Conservation (phyloP, 2,113 vertebrate genomes). For the Gymnarchus niloticus region DNA sequence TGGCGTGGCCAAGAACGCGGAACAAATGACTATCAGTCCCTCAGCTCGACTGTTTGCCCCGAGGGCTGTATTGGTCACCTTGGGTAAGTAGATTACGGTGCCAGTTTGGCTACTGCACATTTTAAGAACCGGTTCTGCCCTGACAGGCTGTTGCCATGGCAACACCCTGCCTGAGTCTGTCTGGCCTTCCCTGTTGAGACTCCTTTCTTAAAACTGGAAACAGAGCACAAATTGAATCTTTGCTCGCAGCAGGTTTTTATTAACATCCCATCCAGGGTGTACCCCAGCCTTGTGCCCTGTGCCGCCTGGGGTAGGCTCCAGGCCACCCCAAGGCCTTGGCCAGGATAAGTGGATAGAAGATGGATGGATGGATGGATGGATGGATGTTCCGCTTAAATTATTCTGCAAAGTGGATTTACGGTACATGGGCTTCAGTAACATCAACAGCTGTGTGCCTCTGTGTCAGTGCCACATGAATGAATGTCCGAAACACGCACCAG, state of each 20-base stretch:
- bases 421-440: background rate
- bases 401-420: background rate
- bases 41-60: constrained; percentile 24
- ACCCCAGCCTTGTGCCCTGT: background rate
- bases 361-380: background rate
- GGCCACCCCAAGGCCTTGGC: background rate
- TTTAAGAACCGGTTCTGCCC: constrained; percentile 49
- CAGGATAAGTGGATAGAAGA: background rate
- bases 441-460: background rate
- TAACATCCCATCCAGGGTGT: background rate
- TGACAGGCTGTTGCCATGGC: constrained; percentile 28
- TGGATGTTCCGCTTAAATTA: constrained; percentile 7
- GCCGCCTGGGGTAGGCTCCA: background rate
- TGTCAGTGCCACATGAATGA: too few species aligned
- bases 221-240: constrained; percentile 14
- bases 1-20: background rate
- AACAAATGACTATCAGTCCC: background rate
- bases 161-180: constrained; percentile 18
- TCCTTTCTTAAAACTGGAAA: constrained; percentile 10
- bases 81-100: constrained; percentile 65
- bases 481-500: constrained; percentile 31
- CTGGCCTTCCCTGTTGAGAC: background rate
- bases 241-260: constrained; percentile 11
- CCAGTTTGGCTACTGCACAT: constrained; percentile 51
- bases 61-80: constrained; percentile 54